These are phyloP conservation scores for Acipenser ruthenus DNA, from an alignment of 2,797 vertebrate genomes.

Conservation along the genomic window DNA sequence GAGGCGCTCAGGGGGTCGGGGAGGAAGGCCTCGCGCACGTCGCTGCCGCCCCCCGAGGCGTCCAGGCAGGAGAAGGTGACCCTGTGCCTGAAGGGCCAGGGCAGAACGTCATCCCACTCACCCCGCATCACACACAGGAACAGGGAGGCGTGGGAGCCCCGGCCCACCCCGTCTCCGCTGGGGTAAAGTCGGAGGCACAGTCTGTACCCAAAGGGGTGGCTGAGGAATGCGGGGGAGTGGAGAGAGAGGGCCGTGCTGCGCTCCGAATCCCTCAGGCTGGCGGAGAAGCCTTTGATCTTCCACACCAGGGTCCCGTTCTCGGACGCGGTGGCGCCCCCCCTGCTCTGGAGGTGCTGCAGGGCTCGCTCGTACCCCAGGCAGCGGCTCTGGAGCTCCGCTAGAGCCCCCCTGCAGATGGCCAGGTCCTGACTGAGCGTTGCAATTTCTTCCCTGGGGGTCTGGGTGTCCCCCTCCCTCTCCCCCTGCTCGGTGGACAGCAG, in stretches of 20 bases:
- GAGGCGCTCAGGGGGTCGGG: slow-evolving; percentile 20
- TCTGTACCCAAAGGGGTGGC: slow-evolving; percentile 19
- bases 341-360: fast-evolving
- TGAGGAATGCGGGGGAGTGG: slow-evolving; percentile 19
- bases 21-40: slow-evolving; percentile 18
- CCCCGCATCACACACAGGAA: slow-evolving; percentile 21
- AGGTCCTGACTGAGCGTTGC: slow-evolving; percentile 12
- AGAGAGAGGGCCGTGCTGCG: neutral
- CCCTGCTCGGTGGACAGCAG: neutral
- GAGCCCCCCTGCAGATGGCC: neutral
- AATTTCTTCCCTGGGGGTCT: slow-evolving; percentile 14
- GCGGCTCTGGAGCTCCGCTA: slow-evolving; percentile 12
- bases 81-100: slow-evolving; percentile 25
- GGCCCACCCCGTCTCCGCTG: slow-evolving; percentile 18
- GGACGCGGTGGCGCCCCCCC: neutral
- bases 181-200: slow-evolving; percentile 23
- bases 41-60: neutral
- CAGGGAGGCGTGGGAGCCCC: slow-evolving; percentile 18
- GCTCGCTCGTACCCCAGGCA: slow-evolving; percentile 13
- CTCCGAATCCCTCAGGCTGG: neutral
- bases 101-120: slow-evolving; percentile 19
- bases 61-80: slow-evolving; percentile 24
- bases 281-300: slow-evolving; percentile 21
- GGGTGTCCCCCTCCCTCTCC: neutral
- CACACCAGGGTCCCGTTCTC: slow-evolving; percentile 17